A percentile compares a stretch with the other conserved stretches of the same genome.
These are phyloP conservation scores for Pteropus alecto DNA, from an alignment of 2,113 vertebrate species.

Conservation along the genomic window DNA sequence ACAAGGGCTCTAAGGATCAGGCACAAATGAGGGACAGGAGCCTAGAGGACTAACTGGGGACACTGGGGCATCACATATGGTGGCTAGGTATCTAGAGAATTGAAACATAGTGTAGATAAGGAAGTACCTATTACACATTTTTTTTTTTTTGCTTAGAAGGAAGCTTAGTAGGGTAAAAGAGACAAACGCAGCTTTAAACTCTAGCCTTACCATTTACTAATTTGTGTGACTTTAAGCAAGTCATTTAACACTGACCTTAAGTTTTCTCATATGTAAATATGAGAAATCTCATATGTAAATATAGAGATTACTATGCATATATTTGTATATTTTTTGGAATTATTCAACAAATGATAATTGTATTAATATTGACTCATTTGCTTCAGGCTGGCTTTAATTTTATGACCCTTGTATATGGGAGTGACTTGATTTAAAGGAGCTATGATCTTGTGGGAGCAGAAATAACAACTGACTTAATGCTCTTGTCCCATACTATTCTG, in stretches of 20 bases:
- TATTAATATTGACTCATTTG: not conserved
- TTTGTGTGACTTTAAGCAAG: not conserved
- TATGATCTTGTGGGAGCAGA: not conserved
- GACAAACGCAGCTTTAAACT: not conserved
- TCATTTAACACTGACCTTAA: not conserved
- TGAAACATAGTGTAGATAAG: not conserved
- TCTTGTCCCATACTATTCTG: not conserved
- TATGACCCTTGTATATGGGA: not conserved
- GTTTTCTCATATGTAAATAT: not conserved
- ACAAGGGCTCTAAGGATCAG: not conserved
- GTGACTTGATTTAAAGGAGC: not conserved
- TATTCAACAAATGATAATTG: not conserved
- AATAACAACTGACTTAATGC: not conserved
- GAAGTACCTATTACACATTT: not conserved
- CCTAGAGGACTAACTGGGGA: not conserved
- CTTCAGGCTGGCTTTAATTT: not conserved
- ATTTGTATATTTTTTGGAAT: not conserved
- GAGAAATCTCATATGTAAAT: no score
- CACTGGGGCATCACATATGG: not conserved
- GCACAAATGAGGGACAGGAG: not conserved
- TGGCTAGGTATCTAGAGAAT: not conserved
- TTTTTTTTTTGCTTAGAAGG: not conserved
- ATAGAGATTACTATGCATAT: not conserved
- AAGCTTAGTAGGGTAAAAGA: not conserved
- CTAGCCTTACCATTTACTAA: not conserved